A percentile compares a stretch with the other conserved stretches of the same genome.
Evolutionary conservation across 2,888 invertebrate genomes (phyloP).

Genomic region (Cheilosia pagana): DNA sequence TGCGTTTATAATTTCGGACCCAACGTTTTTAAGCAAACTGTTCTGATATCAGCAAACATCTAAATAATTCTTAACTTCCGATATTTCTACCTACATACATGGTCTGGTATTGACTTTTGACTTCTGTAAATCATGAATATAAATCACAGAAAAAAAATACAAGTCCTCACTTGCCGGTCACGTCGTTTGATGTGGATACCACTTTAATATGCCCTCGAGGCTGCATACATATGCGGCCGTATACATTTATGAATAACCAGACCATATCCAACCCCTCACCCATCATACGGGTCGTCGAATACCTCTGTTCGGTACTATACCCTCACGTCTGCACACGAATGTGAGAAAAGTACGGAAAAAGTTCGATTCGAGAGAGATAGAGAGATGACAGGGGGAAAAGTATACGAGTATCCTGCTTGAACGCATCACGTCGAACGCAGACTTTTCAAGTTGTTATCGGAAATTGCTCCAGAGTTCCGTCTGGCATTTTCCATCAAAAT

Average conservation of each 20-base stretch:
- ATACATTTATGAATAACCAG: background rate
- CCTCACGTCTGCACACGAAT: background rate
- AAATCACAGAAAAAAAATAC: background rate
- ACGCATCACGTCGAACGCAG: slow-evolving; percentile 49
- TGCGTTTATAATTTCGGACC: too few species aligned
- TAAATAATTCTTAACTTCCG: too few species aligned
- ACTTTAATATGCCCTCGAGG: background rate
- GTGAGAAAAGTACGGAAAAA: background rate
- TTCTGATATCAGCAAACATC: too few species aligned
- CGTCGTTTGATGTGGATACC: background rate
- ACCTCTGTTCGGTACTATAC: background rate
- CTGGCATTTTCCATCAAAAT: slow-evolving; percentile 11
- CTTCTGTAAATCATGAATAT: too few species aligned
- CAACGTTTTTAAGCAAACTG: too few species aligned
- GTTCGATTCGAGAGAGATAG: slow-evolving; percentile 1
- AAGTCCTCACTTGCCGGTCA: background rate
- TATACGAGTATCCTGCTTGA: slow-evolving; percentile 1
- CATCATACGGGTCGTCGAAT: background rate
- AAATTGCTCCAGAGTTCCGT: slow-evolving; percentile 32
- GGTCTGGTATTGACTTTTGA: too few species aligned
- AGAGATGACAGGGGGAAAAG: background rate
- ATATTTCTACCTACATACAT: too few species aligned
- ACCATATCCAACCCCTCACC: background rate
- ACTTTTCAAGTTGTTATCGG: slow-evolving; percentile 54
- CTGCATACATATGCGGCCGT: background rate